Conservation (phyloP, 2,888 invertebrate genomes). For the Melanophora roralis region DNA sequence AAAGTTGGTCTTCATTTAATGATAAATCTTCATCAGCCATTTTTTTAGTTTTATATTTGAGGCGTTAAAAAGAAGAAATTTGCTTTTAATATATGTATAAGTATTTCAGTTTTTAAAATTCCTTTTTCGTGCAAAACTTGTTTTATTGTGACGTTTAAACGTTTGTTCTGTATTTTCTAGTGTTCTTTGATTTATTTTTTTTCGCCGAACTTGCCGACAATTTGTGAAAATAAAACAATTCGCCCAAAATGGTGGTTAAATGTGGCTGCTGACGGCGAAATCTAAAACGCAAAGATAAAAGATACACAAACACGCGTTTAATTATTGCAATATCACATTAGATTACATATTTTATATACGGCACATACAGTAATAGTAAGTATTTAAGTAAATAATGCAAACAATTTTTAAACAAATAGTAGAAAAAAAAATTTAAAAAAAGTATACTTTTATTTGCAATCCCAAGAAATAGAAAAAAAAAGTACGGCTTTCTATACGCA, state of each 20-base stretch:
- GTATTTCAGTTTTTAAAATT: too few relatives aligned
- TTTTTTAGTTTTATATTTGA: slow-evolving; percentile 53
- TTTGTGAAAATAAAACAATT: slow-evolving; percentile 26
- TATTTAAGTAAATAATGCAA: neutral
- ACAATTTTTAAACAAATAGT: neutral
- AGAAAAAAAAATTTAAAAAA: slow-evolving; percentile 20
- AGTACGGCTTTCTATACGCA: slow-evolving; percentile 53
- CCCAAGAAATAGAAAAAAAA: slow-evolving; percentile 34
- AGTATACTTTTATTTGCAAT: slow-evolving; percentile 33
- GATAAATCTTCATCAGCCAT: slow-evolving; percentile 78
- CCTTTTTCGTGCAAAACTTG: too few relatives aligned
- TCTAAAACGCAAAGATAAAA: slow-evolving; percentile 30
- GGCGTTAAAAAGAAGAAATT: neutral
- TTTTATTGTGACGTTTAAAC: too few relatives aligned
- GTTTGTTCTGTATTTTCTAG: slow-evolving; percentile 41
- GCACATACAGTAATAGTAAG: slow-evolving; percentile 11
- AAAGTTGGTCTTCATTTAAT: slow-evolving; percentile 77
- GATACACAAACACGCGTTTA: slow-evolving; percentile 32
- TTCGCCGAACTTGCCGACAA: slow-evolving; percentile 47
- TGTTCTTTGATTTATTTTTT: slow-evolving; percentile 23
- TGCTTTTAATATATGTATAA: too few relatives aligned
- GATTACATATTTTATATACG: too few relatives aligned
- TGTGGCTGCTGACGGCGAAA: slow-evolving; percentile 32
- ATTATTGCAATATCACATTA: too few relatives aligned
- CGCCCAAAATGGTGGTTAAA: slow-evolving; percentile 57